Conservation (phyloP, 2,113 vertebrate genomes). For the Panurus biarmicus region DNA sequence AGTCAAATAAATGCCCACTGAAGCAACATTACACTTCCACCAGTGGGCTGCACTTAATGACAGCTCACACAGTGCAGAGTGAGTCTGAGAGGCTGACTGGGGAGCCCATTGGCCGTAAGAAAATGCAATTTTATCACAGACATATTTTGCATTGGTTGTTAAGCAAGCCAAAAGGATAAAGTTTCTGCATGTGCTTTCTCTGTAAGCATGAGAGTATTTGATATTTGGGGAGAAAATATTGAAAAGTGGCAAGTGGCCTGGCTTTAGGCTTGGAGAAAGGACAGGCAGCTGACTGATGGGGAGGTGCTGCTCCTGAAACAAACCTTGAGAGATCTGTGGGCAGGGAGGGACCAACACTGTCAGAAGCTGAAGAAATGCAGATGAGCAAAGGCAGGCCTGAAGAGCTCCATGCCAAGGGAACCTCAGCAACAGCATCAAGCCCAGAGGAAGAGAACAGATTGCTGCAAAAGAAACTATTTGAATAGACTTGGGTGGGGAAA, state of each 20-base stretch:
- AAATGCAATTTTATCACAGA: background rate
- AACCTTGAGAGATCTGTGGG: background rate
- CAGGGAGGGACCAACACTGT: background rate
- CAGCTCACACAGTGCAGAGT: background rate
- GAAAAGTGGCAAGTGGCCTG: background rate
- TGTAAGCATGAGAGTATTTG: background rate
- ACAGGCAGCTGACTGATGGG: background rate
- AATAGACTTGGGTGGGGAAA: background rate
- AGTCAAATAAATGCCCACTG: background rate
- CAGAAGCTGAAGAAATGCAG: background rate
- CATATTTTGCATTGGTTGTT: background rate
- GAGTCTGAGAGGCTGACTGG: background rate
- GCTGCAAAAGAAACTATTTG: background rate
- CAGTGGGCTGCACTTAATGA: background rate
- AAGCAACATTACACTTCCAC: background rate
- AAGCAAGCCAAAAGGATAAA: background rate
- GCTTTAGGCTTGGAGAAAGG: background rate
- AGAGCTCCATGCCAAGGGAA: background rate
- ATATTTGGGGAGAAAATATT: background rate
- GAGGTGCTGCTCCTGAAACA: background rate
- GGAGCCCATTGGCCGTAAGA: background rate
- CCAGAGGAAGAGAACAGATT: background rate
- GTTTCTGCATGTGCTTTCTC: background rate
- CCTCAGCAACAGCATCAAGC: background rate
- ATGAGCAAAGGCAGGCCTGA: background rate